Percentiles rank a stretch among this genome's conserved stretches.
phyloP scores from a whole-genome alignment of 2,797 vertebrate species.

The Danio jaintianensis region DNA sequence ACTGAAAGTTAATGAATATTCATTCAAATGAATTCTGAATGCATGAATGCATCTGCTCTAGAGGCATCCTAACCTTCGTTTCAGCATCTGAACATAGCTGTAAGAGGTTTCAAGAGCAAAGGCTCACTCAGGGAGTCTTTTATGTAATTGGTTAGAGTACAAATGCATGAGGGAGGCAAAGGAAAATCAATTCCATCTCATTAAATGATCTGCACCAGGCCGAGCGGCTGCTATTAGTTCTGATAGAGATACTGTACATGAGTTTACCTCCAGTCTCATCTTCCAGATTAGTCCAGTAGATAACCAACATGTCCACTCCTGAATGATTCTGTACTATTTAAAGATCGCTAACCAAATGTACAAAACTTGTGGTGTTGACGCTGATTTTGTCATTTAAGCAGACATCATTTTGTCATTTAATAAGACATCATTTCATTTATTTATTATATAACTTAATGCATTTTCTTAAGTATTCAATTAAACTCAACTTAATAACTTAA shows the following conservation, averaged over 20 bases:
- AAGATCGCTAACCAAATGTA: neutral
- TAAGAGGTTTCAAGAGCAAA: conserved; percentile 14
- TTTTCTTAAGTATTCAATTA: no score
- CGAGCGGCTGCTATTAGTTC: conserved; percentile 62
- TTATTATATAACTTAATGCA: no score
- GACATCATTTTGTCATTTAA: neutral
- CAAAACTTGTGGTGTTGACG: neutral
- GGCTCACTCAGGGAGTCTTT: conserved; percentile 13
- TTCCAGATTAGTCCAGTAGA: neutral
- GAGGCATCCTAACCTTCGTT: conserved; percentile 9
- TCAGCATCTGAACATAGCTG: neutral
- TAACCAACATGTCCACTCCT: neutral
- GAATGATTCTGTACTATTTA: neutral
- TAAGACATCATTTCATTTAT: neutral
- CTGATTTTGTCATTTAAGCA: neutral
- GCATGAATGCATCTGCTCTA: neutral
- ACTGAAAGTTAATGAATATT: neutral
- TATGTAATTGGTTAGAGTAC: conserved; percentile 28
- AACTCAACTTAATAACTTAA: no score
- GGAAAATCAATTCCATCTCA: conserved; percentile 77
- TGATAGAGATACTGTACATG: neutral
- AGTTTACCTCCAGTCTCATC: no score
- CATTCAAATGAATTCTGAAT: neutral
- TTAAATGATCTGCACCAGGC: conserved; percentile 72
- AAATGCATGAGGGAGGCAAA: conserved; percentile 13